Evolutionary conservation across 2,113 vertebrate species (phyloP).

Genomic region (Vidua chalybeata): DNA sequence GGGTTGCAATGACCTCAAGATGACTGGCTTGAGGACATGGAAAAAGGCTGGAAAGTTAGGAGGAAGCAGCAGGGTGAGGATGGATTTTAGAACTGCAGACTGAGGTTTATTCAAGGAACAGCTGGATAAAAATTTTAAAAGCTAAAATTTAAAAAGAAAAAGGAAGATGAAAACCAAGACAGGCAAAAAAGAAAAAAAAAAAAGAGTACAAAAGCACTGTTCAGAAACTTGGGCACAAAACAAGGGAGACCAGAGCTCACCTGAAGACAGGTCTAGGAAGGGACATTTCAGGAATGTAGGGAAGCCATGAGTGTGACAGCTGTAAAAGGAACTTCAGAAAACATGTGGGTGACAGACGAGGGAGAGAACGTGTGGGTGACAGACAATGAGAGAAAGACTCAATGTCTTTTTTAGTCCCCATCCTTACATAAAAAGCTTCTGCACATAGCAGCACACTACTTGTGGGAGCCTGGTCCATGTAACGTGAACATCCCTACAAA

Average conservation of each 20-base stretch:
- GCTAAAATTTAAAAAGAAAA: background rate
- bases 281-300: rapidly evolving
- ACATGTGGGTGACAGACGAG: background rate
- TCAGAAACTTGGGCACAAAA: background rate
- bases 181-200: background rate
- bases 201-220: background rate
- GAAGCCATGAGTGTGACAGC: background rate
- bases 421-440: background rate
- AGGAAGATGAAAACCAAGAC: background rate
- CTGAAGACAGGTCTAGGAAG: background rate
- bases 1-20: background rate
- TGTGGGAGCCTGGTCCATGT: background rate
- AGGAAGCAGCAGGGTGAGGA: background rate
- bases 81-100: background rate
- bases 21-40: background rate
- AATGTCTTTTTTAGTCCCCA: background rate
- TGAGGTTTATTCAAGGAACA: background rate
- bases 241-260: background rate
- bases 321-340: background rate
- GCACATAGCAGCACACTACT: background rate
- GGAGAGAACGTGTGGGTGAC: background rate
- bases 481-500: background rate
- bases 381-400: background rate
- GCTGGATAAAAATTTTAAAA: background rate
- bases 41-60: background rate